These are phyloP conservation scores for Triops longicaudatus DNA, from an alignment of 1,140 invertebrate species.

Conservation along the genomic window DNA sequence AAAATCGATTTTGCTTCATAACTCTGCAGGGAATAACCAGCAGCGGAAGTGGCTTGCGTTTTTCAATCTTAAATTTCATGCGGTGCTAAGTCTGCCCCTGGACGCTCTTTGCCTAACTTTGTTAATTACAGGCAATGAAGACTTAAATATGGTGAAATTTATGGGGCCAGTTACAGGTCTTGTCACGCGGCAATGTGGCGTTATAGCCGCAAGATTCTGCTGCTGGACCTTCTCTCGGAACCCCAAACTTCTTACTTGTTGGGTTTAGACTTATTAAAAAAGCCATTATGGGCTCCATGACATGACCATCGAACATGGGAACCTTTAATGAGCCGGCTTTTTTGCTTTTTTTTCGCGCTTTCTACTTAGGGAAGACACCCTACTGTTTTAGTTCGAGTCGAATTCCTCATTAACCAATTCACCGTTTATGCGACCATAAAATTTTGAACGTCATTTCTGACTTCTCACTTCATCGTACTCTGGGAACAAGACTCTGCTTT, in stretches of 20 bases:
- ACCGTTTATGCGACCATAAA: not conserved
- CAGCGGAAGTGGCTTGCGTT: too few relatives aligned
- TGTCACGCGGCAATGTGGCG: not conserved
- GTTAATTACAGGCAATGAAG: slow-evolving; percentile 8
- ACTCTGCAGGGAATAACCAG: too few relatives aligned
- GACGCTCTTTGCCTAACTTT: not conserved
- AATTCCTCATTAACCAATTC: not conserved
- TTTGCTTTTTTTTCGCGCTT: not conserved
- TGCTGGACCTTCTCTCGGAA: not conserved
- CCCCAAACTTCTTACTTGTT: not conserved
- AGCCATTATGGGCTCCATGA: slow-evolving; percentile 11
- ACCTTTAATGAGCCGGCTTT: slow-evolving; percentile 3
- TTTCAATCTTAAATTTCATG: not conserved
- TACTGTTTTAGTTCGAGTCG: slow-evolving; percentile 12
- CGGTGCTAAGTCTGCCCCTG: not conserved
- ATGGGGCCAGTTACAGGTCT: slow-evolving; percentile 1
- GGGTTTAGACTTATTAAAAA: not conserved
- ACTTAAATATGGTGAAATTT: not conserved
- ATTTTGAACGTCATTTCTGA: not conserved
- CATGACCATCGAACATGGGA: slow-evolving; percentile 6
- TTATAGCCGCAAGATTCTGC: not conserved
- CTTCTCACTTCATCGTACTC: not conserved
- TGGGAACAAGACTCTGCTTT: not conserved
- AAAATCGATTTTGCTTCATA: too few relatives aligned
- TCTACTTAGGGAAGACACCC: not conserved